phyloP scores from a whole-genome alignment of 2,113 vertebrate species.

The Elaphurus davidianus region DNA sequence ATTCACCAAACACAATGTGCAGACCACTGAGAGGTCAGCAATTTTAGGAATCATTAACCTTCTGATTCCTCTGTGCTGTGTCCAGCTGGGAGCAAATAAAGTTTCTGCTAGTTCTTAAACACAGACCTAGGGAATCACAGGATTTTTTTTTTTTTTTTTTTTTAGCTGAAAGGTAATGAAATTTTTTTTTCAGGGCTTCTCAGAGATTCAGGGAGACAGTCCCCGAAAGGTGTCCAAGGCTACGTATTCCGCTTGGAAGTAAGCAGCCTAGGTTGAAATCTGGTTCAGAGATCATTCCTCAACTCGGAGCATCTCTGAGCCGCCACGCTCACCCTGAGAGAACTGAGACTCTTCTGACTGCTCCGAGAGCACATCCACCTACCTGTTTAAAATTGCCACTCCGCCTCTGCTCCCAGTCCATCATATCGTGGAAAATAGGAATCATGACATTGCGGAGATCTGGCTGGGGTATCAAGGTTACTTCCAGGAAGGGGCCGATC shows the following conservation, averaged over 20 bases:
- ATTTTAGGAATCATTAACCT: slow-evolving; percentile 47
- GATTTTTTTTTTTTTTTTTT: not conserved
- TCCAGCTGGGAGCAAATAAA: slow-evolving; percentile 16
- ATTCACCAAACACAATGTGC: not conserved
- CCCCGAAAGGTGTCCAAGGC: not conserved
- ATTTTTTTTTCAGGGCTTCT: not conserved
- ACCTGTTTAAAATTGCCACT: slow-evolving; percentile 99
- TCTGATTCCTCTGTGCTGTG: not conserved
- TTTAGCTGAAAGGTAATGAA: slow-evolving; percentile 2
- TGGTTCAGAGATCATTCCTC: not conserved
- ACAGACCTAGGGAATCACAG: not conserved
- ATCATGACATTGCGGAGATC: slow-evolving; percentile 99
- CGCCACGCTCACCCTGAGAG: not conserved
- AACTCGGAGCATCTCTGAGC: not conserved
- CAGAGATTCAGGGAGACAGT: not conserved
- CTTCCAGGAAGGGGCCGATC: slow-evolving; percentile 98
- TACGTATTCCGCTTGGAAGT: not conserved
- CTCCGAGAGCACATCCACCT: not conserved
- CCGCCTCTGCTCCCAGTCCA: slow-evolving; percentile 98
- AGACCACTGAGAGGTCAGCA: not conserved
- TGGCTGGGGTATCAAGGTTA: slow-evolving; percentile 97
- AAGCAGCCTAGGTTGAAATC: not conserved
- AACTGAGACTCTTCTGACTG: not conserved
- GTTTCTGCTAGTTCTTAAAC: slow-evolving; percentile 19
- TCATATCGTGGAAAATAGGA: slow-evolving; percentile 99